Evolutionary conservation across 2,797 vertebrate genomes (phyloP).

Genomic region (Urophycis tenuis): DNA sequence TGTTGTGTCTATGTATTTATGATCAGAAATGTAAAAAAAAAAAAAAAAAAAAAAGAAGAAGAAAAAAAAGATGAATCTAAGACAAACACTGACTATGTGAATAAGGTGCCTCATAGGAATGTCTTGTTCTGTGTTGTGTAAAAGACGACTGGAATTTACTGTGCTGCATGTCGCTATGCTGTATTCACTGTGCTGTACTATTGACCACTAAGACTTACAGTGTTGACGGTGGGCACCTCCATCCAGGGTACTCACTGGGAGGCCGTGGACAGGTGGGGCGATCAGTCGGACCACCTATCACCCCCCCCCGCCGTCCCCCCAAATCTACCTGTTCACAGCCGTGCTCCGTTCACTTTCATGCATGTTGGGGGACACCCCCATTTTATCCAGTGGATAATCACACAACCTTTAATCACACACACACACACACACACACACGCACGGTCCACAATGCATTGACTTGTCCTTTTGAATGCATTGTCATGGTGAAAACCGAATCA

Average conservation of each 20-base stretch:
- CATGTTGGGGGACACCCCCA: background rate
- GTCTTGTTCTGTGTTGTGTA: background rate
- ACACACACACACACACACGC: background rate
- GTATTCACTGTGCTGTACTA: background rate
- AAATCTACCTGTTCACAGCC: background rate
- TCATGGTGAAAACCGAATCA: background rate
- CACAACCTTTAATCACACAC: background rate
- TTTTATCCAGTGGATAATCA: background rate
- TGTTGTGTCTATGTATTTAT: conserved; percentile 5
- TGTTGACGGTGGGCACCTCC: background rate
- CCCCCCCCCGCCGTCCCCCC: too few relatives aligned
- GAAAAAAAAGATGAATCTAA: background rate
- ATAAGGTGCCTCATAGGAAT: conserved; percentile 2
- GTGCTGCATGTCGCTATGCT: conserved; percentile 5
- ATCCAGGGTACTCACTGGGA: background rate
- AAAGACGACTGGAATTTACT: background rate
- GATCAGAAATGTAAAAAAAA: background rate
- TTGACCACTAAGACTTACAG: background rate
- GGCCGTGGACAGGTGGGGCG: background rate
- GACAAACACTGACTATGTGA: conserved; percentile 1
- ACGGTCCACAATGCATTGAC: background rate
- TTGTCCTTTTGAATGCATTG: background rate
- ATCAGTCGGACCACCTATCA: too few relatives aligned
- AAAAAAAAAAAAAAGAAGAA: background rate
- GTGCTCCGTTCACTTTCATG: background rate